These are phyloP conservation scores for Anhinga rufa DNA, from an alignment of 2,113 vertebrate genomes.

Conservation along the genomic window DNA sequence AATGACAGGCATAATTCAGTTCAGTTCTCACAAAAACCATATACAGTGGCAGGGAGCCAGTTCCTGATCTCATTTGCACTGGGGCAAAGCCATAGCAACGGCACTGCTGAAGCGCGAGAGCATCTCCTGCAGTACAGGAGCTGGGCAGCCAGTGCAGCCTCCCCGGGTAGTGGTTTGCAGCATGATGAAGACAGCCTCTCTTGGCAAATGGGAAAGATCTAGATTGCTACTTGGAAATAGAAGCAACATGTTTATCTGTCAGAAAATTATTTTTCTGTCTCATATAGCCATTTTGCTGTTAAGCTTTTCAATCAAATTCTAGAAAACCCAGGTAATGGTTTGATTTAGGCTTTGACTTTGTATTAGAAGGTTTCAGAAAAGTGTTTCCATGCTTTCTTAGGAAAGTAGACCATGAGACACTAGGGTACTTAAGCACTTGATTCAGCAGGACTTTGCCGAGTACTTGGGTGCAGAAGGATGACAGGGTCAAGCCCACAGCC, in stretches of 20 bases:
- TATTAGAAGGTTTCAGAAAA: not conserved
- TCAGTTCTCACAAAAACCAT: not conserved
- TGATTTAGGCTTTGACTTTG: not conserved
- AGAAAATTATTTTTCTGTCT: not conserved
- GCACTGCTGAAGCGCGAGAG: not conserved
- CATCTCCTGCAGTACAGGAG: not conserved
- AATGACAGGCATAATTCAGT: not conserved
- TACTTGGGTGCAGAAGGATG: fast-evolving
- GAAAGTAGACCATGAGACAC: not conserved
- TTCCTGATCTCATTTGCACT: not conserved
- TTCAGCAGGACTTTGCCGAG: not conserved
- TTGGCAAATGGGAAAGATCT: not conserved
- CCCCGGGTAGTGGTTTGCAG: not conserved
- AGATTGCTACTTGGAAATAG: not conserved
- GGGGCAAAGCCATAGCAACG: not conserved
- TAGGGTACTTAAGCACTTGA: not conserved
- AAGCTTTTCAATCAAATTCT: not conserved
- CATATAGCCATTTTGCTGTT: not conserved
- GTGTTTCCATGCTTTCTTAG: not conserved
- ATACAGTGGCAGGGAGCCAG: not conserved
- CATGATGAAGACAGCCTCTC: not conserved
- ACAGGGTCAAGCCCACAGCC: not conserved
- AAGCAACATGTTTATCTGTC: not conserved
- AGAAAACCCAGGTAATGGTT: not conserved
- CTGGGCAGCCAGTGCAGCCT: not conserved